Conservation (phyloP, 2,113 vertebrate genomes). For the Dicaeum eximium region DNA sequence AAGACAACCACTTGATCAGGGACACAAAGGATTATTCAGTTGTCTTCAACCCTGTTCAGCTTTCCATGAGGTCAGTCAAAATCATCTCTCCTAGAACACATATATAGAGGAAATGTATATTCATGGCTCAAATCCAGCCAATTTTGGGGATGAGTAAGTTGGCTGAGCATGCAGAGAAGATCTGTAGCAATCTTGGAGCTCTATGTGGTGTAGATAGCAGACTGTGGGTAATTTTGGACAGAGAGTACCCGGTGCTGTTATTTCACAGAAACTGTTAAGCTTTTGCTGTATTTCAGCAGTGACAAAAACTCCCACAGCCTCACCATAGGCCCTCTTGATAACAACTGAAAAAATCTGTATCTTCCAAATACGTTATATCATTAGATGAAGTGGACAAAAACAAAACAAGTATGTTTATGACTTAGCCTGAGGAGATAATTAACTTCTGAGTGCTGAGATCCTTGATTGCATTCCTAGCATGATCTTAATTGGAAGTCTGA, state of each 20-base stretch:
- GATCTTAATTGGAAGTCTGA: conserved; percentile 74
- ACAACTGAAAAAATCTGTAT: conserved; percentile 54
- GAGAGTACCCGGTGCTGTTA: conserved; percentile 20
- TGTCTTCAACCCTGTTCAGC: conserved; percentile 14
- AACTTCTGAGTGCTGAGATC: conserved; percentile 75
- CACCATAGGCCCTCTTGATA: conserved; percentile 44
- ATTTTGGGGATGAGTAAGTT: neutral
- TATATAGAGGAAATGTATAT: neutral
- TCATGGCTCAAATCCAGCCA: conserved; percentile 1
- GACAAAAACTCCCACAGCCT: conserved; percentile 56
- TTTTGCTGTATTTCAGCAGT: conserved; percentile 39
- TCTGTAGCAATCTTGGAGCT: neutral
- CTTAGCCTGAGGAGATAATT: conserved; percentile 78
- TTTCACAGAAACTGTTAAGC: conserved; percentile 43
- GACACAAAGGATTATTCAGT: conserved; percentile 66
- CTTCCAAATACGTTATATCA: conserved; percentile 58
- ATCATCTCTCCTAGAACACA: neutral
- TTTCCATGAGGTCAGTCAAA: conserved; percentile 18
- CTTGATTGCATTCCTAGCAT: conserved; percentile 79
- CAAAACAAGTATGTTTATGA: conserved; percentile 68
- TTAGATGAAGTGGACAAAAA: conserved; percentile 75
- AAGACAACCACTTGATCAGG: conserved; percentile 13
- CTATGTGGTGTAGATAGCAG: conserved; percentile 16
- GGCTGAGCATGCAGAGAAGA: neutral
- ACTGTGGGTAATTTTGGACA: conserved; percentile 35